Percentiles rank a stretch among this genome's conserved stretches.
Conservation (phyloP, 2,888 invertebrate species). For the Coelinius sp. region DNA sequence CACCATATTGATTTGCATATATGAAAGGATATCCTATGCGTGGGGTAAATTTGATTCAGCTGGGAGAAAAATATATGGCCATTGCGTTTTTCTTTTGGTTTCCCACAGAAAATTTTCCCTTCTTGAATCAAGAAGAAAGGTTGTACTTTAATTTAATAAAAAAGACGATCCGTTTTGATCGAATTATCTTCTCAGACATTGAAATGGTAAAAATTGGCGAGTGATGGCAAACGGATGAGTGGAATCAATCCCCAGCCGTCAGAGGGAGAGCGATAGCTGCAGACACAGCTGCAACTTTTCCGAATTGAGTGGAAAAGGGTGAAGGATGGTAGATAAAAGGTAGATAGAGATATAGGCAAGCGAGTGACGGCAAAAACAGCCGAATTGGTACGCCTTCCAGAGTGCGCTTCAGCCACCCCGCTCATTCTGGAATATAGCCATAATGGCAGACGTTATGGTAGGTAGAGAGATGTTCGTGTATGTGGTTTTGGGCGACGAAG, state of each 20-base stretch:
- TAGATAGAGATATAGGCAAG: not conserved
- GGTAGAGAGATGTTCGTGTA: slow-evolving; percentile 38
- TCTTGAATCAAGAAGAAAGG: too few relatives aligned
- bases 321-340: slow-evolving; percentile 2
- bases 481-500: slow-evolving; percentile 40
- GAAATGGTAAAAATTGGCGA: slow-evolving; percentile 61
- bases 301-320: not conserved
- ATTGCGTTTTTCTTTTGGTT: too few relatives aligned
- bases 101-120: too few relatives aligned
- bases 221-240: slow-evolving; percentile 45
- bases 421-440: slow-evolving; percentile 41
- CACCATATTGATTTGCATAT: not conserved
- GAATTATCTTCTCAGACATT: slow-evolving; percentile 64
- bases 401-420: slow-evolving; percentile 17
- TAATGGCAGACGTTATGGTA: slow-evolving; percentile 44
- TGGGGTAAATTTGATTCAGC: not conserved
- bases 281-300: slow-evolving; percentile 45
- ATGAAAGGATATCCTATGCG: not conserved
- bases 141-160: too few relatives aligned
- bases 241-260: slow-evolving; percentile 40
- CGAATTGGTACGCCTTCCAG: slow-evolving; percentile 42
- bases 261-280: slow-evolving; percentile 33
- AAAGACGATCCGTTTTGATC: too few relatives aligned
- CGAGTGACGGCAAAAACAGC: not conserved
- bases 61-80: not conserved